Percentiles rank a stretch among this genome's conserved stretches.
Evolutionary conservation across 2,888 invertebrate genomes (phyloP).

Genomic region (Digitonthophagus gazella): DNA sequence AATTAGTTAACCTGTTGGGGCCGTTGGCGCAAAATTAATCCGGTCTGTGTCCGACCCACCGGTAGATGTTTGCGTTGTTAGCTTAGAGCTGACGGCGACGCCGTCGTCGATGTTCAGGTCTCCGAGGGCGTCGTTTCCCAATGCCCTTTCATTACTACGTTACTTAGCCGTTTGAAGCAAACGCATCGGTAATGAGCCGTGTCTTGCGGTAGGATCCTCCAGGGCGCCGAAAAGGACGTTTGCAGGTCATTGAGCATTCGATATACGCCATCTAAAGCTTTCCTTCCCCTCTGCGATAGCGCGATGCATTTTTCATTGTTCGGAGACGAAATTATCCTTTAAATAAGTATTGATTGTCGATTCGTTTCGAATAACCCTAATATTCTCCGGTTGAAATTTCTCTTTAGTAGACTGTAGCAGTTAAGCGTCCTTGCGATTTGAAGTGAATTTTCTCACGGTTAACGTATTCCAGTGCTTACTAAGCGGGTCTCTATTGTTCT

Average conservation of each 20-base stretch:
- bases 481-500: constrained; percentile 32
- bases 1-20: not conserved
- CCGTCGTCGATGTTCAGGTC: not conserved
- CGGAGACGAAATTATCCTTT: not conserved
- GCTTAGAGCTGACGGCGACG: not conserved
- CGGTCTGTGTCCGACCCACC: not conserved
- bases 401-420: not conserved
- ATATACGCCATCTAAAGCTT: not conserved
- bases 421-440: not conserved
- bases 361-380: not conserved
- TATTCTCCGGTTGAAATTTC: not conserved
- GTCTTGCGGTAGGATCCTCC: not conserved
- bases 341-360: not conserved
- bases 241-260: not conserved
- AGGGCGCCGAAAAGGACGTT: not conserved
- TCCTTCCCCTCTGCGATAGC: too few relatives aligned
- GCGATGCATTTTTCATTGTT: not conserved
- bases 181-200: not conserved
- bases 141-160: not conserved
- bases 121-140: not conserved
- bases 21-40: not conserved
- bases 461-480: not conserved
- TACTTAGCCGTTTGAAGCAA: not conserved
- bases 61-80: not conserved
- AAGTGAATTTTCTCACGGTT: not conserved